Conservation (phyloP, 2,113 vertebrate species). For the Eptesicus fuscus region DNA sequence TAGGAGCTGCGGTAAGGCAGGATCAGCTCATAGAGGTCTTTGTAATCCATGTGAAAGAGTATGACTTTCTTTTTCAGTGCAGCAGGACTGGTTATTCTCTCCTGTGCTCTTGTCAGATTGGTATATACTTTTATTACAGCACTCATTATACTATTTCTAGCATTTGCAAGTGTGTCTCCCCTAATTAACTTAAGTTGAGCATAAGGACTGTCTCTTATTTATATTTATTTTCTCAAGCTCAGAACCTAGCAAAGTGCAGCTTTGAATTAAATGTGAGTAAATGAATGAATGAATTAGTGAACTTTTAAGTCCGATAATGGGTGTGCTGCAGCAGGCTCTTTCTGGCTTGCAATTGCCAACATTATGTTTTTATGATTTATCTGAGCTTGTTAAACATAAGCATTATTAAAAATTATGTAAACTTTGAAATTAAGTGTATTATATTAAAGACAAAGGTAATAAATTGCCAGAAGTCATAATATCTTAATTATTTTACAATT, state of each 20-base stretch:
- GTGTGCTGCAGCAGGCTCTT: neutral
- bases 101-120: neutral
- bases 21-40: neutral
- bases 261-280: neutral
- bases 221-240: neutral
- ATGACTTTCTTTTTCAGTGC: neutral
- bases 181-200: neutral
- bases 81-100: neutral
- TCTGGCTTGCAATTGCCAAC: neutral
- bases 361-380: neutral
- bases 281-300: neutral
- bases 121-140: neutral
- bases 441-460: neutral
- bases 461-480: neutral
- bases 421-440: neutral
- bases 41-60: neutral
- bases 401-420: neutral
- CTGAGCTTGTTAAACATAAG: neutral
- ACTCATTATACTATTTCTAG: neutral
- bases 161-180: neutral
- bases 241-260: neutral
- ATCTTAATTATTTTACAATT: neutral
- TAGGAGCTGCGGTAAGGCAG: neutral
- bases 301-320: neutral
- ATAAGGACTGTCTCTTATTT: neutral